Evolutionary conservation across 2,888 invertebrate species (phyloP), one percentile per base, ranked within the genome.

Genomic region (Dynastes maya): DNA sequence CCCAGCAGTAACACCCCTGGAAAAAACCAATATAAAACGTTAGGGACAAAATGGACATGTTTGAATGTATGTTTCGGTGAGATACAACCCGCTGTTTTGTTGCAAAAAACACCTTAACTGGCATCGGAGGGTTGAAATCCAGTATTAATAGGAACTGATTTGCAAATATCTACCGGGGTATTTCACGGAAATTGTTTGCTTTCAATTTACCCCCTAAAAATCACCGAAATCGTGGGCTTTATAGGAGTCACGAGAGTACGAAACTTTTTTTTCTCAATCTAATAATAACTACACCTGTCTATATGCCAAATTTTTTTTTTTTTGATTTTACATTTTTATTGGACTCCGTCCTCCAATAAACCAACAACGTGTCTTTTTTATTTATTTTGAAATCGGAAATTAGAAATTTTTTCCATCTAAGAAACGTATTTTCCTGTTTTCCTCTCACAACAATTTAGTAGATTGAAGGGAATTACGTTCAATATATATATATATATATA

Each of bases 11-110:
- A 71, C 70, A 71, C 27, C 71, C 16, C 11, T 6, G 45, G 13
- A 53, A 55, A 71, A 71, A 49, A 8, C 29, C 27, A 27, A 29
- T 70, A 70, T 55, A 70, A 70, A 70, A 53, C 29, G 67, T 40
- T 22, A 58, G 58, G 22, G 55, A 71, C 71, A 71, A 71, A 71
- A 55, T 55, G 71, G 71, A 71, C 71, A 71, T 58, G 71, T 71
- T 71, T 71, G 58, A 58, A 71, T 71, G 55, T 71, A 71, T 55
- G 71, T 71, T 71, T 51, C 22, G 13, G 32, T 16, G 55, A 71
- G 55, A 16, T 55, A 68, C 49, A 51, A 45, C 22, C 11, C 11
- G 45, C 13, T 11, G 37, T 16, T 55, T 55, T 27, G 27, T 9
- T 22, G 22, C 27, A 68, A 45, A 68, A 49, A 68, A 27, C 13